Conservation (phyloP, 2,797 vertebrate species). For the Anabas testudineus region DNA sequence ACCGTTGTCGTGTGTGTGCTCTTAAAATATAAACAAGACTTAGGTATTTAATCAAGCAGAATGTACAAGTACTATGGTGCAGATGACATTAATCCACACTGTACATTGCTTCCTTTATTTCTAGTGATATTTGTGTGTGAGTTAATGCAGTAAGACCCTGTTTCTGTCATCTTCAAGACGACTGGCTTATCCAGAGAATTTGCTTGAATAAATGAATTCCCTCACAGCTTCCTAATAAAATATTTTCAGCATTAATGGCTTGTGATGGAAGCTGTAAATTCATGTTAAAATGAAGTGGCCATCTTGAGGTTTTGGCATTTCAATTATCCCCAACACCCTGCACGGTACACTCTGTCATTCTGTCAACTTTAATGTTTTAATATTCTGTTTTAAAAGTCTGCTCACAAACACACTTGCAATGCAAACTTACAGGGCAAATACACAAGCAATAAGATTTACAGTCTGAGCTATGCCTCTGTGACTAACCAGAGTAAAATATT, state of each 20-base stretch:
- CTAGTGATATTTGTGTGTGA: neutral
- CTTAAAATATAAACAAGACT: no score
- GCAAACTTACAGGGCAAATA: constrained; percentile 2
- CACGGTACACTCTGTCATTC: constrained; percentile 61
- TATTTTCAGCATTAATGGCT: constrained; percentile 61
- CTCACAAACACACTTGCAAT: constrained; percentile 28
- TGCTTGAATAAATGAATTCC: constrained; percentile 42
- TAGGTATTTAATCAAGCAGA: no score
- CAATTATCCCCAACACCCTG: constrained; percentile 70
- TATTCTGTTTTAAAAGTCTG: constrained; percentile 63
- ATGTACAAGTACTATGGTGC: neutral
- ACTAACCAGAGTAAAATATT: constrained; percentile 66
- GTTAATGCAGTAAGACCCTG: neutral
- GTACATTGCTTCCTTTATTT: neutral
- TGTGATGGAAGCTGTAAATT: constrained; percentile 70
- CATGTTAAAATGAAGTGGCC: constrained; percentile 56
- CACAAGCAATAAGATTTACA: constrained; percentile 58
- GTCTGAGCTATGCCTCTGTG: constrained; percentile 43
- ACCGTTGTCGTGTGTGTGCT: no score
- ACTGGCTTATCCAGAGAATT: constrained; percentile 37
- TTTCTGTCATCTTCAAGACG: constrained; percentile 14
- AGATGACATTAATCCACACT: neutral
- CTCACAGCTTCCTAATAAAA: constrained; percentile 41
- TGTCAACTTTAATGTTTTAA: constrained; percentile 74
- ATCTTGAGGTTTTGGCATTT: constrained; percentile 72